phyloP scores from a whole-genome alignment of 2,797 vertebrate genomes.

The Vespertilio murinus region DNA sequence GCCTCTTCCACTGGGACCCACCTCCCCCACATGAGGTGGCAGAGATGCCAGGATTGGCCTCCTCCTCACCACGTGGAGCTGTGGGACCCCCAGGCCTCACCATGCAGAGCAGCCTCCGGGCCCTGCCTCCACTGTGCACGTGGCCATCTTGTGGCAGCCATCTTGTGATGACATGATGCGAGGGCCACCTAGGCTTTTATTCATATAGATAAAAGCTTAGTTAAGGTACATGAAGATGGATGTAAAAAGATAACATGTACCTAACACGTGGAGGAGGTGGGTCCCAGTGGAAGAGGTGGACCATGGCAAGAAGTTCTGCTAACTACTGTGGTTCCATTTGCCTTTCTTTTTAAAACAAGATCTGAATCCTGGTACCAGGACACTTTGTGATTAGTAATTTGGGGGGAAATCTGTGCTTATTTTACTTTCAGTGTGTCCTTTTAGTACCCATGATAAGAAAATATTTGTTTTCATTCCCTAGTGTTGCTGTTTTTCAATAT shows the following conservation, averaged over 20 bases:
- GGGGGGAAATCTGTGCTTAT: not conserved
- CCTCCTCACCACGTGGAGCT: too few species aligned
- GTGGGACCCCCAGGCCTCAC: too few species aligned
- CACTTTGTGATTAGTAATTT: slow-evolving; percentile 42
- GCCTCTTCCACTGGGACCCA: too few species aligned
- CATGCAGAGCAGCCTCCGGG: too few species aligned
- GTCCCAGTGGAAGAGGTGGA: too few species aligned
- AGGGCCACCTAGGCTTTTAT: too few species aligned
- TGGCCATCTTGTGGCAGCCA: too few species aligned
- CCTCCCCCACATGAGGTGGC: too few species aligned
- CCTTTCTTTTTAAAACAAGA: slow-evolving; percentile 41
- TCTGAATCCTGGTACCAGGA: slow-evolving; percentile 5
- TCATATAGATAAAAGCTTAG: not conserved
- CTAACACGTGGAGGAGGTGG: too few species aligned
- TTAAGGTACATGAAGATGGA: not conserved
- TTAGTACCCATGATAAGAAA: slow-evolving; percentile 55
- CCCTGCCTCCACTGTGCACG: too few species aligned
- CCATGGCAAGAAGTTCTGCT: slow-evolving; percentile 41
- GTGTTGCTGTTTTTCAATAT: slow-evolving; percentile 48
- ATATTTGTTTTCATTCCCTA: slow-evolving; percentile 68
- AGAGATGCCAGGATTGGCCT: too few species aligned
- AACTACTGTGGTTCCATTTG: not conserved
- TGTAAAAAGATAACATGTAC: not conserved
- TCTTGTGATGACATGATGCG: too few species aligned
- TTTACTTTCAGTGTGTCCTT: slow-evolving; percentile 8